Evolutionary conservation across 1,140 invertebrate species (phyloP), one percentile per base, ranked within the genome.

Genomic region (Drosophila albomicans): DNA sequence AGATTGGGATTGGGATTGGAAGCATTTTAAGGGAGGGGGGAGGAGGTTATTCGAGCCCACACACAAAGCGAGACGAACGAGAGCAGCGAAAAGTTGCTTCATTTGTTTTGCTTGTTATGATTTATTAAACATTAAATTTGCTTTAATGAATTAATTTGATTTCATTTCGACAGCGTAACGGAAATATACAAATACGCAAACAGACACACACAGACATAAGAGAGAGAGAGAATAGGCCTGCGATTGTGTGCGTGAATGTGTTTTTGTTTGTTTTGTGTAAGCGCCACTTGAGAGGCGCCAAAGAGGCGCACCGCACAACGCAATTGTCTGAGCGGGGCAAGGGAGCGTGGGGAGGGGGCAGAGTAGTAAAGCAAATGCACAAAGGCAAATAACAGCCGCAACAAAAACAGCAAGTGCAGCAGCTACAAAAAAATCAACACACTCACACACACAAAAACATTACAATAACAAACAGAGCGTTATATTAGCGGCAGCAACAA

Each of bases 111-210:
- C 77, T 71, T 84, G 67, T 71, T 81, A 75, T 88, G 70, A 88
- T 88, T 88, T 89, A 88, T 88, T 81, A 78, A 80, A 88, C 78
- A 88, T 88, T 88, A 73, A 88, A 81, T 88, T 88, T 74, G 78
- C 68, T 62, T 79, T 84, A 82, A 88, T 88, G 84, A 88, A 88
- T 88, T 88, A 88, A 89, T 88, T 81, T 88, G 80, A 84, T 88
- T 84, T 84, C 57, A 80, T 82, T 88, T 75, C 73, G 58, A 88
- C 82, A 79, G 63, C 63, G 75, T 72, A 81, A 82, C 63, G 76
- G 66, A 79, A 72, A 68, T 56, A 62, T n/a, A 28, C n/a, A n/a
- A 13, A 13, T 8, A 46, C 1, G 48, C 8, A 46, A 5, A 48
- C n/a, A 46, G 5, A 59, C 11, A 41, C 6, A 62, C 5, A 35